Conservation (phyloP, 2,113 vertebrate genomes). For the Holacanthus passer region DNA sequence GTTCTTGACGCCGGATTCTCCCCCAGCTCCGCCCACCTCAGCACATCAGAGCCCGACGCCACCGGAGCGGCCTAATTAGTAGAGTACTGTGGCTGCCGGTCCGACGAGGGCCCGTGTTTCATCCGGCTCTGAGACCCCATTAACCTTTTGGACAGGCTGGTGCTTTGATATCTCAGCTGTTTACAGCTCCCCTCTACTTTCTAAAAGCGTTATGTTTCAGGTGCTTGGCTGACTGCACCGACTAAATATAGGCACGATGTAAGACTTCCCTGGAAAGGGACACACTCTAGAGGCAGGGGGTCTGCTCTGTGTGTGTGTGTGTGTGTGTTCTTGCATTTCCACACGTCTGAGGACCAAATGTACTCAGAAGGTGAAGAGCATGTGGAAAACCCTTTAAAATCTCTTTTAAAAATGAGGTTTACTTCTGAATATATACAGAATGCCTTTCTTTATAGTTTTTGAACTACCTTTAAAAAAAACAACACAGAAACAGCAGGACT, state of each 20-base stretch:
- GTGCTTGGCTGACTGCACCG: conserved; percentile 55
- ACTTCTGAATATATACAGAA: no score
- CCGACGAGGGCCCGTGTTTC: conserved; percentile 47
- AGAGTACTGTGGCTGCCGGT: conserved; percentile 13
- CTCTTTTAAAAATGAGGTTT: no score
- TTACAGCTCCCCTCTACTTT: conserved; percentile 62
- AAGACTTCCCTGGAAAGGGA: conserved; percentile 75
- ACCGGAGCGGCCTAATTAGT: conserved; percentile 54
- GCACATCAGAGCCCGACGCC: conserved; percentile 18
- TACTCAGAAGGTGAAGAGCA: conserved; percentile 3
- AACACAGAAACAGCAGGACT: no score
- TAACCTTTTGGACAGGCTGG: conserved; percentile 71
- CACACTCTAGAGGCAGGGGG: conserved; percentile 52
- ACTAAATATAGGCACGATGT: conserved; percentile 77
- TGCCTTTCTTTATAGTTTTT: no score
- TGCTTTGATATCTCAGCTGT: conserved; percentile 75
- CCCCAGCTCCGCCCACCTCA: conserved; percentile 28
- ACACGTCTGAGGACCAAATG: conserved; percentile 12
- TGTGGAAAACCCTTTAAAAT: not conserved
- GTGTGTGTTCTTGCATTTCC: conserved; percentile 5
- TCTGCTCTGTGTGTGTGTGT: not conserved
- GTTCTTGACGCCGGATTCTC: not conserved
- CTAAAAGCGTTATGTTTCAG: conserved; percentile 72
- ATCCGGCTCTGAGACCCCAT: conserved; percentile 67
- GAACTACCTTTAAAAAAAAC: no score